Base-by-base conservation (phyloP, 2,113 vertebrate species). In the Amblyornis subalaris region DNA sequence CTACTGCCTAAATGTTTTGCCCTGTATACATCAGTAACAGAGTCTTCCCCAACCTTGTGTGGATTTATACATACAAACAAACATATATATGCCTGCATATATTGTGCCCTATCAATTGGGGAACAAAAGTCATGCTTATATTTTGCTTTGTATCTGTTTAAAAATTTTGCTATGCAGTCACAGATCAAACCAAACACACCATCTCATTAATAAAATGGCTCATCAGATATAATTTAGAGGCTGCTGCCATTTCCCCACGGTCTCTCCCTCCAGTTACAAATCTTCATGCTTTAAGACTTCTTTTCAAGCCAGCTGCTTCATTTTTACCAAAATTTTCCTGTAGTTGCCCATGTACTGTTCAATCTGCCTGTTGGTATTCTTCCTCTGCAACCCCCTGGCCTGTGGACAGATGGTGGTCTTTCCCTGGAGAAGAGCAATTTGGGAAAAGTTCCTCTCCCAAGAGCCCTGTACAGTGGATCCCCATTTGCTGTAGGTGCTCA, bases 31-130 rank as follows among this genome's bases (percentile, higher is more conserved):
- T 38, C 17, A 75, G 23, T 33, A 76, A 29, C 4, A 57, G 21
- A 45, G 23, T 15, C 29, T 70, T 84, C 7, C 12, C 14, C 33
- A 81, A 1, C 0, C 5, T 53, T 2, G 0, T 47, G 12, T n/a
- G 19, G 36, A 36, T 55, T 74, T 69, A 31, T 19, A 45, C 7
- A 26, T 7, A 71, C 1, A 24, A 4, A 35, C 19, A 38, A 15
- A 33, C 15, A 35, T 4, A 38, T 2, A 47, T 4, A 40, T 9
- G 18, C 2, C 33, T 36, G 24, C 0, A 1, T 40, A 18, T 82
- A 18, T 44, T 38, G 8, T 3, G 0, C 21, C 15, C 6, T 62
- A 24, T 66, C 8, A 28, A 1, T 0, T 50, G 26, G 9, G 35
- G 28, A 83, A n/a, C 23, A 47, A 69, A 54, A 14, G 12, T 74